Evolutionary conservation across 2,797 vertebrate species (phyloP).

Genomic region (Spatula clypeata): DNA sequence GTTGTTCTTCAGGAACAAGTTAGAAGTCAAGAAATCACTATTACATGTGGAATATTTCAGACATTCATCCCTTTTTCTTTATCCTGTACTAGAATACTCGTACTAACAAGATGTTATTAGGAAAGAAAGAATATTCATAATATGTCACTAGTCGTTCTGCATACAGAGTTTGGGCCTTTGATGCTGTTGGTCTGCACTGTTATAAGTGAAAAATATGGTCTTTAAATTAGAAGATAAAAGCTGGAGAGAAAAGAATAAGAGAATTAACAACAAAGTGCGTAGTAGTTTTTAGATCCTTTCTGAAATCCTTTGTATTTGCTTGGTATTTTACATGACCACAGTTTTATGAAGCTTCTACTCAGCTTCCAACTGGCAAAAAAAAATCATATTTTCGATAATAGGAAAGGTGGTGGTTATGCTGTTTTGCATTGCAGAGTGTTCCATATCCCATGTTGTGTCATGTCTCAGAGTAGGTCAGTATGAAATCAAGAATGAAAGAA

Average conservation of each 20-base stretch:
- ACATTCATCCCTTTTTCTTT: background rate
- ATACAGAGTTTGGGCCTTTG: background rate
- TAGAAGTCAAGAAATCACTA: background rate
- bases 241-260: background rate
- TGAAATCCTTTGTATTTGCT: background rate
- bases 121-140: background rate
- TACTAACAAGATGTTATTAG: background rate
- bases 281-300: slow-evolving; percentile 61
- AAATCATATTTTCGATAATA: slow-evolving; percentile 28
- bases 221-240: slow-evolving; percentile 26
- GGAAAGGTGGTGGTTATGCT: slow-evolving; percentile 62
- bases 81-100: background rate
- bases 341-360: slow-evolving; percentile 49
- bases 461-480: slow-evolving; percentile 69
- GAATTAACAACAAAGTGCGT: background rate
- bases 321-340: too few species aligned
- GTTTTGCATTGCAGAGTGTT: slow-evolving; percentile 62
- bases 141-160: background rate
- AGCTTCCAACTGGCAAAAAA: slow-evolving; percentile 62
- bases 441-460: slow-evolving; percentile 70
- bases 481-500: slow-evolving; percentile 74
- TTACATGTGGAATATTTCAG: background rate
- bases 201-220: background rate
- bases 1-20: background rate
- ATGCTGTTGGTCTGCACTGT: background rate